Base-by-base conservation (phyloP, 2,113 vertebrate genomes). In the Smithornis capensis region DNA sequence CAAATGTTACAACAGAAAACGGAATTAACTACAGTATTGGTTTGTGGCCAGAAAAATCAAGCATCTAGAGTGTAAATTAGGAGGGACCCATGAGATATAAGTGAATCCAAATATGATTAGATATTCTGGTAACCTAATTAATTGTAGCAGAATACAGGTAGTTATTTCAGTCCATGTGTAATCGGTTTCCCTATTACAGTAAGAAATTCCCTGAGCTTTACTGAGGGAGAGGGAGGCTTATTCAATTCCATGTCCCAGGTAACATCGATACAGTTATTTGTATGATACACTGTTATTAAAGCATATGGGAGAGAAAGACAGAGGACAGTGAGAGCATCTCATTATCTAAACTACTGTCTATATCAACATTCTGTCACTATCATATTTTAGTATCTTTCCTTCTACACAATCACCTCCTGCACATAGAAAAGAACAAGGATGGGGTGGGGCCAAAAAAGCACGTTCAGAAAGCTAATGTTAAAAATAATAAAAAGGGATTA, bases 401-500 rank as follows among this genome's bases (percentile, higher is more conserved):
- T 73, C 45, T 9, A 62, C 10, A 31, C 1, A 40, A 27, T 40
- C 50, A 71, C 18, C 2, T 83, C 37, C 31, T 75, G 42, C 28
- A 83, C 92, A 87, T 62, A 62, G 37, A 90, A 78, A 78, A 29
- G 6, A 63, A 49, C 29, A 87, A 76, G 62, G 62, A 82, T 49
- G 28, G 10, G 4, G 27, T 3, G 3, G 7, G 6, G 17, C 7
- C 0, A 1, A 11, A 8, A 38, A 52, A 14, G 2, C 25, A n/a
- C 55, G 22, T 56, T 80, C 76, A 90, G 60, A 90, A 92, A 83
- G 35, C 14, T 55, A 22, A 15, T 60, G 31, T 76, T 80, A 69
- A 88, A 96, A 86, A 80, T n/a, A 92, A 74, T 63, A 70, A 74
- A 83, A 88, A 65, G 19, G 10, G 40, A 81, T 83, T 63, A 55